These are phyloP conservation scores for Eilema caniola DNA, from an alignment of 2,888 invertebrate genomes.

Conservation along the genomic window DNA sequence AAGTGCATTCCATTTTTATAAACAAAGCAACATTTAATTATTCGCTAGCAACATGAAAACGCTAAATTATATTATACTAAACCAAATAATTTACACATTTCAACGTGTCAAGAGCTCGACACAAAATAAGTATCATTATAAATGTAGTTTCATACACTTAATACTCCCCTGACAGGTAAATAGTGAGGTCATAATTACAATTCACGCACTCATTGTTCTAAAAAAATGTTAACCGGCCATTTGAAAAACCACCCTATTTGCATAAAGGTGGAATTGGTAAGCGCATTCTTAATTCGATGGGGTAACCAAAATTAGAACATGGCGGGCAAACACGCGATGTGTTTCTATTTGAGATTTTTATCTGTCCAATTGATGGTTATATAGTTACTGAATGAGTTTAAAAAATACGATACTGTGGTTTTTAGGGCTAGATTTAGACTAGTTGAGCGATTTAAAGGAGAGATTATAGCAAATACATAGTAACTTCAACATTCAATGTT, in stretches of 20 bases:
- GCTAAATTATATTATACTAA: conserved; percentile 31
- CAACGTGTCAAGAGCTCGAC: conserved; percentile 42
- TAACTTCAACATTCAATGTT: not conserved
- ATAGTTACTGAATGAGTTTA: conserved; percentile 75
- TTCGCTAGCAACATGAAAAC: conserved; percentile 18
- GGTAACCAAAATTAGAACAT: conserved; percentile 71
- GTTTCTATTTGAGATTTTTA: conserved; percentile 76
- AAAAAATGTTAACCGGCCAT: conserved; percentile 50
- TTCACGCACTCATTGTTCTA: conserved; percentile 73
- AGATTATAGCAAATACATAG: not conserved
- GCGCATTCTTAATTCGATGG: conserved; percentile 50
- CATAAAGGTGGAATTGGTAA: conserved; percentile 34
- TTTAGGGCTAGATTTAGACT: conserved; percentile 49
- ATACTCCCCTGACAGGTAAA: conserved; percentile 71
- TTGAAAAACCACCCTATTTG: conserved; percentile 35
- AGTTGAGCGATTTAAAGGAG: conserved; percentile 20
- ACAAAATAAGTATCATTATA: conserved; percentile 53
- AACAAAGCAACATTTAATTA: conserved; percentile 10
- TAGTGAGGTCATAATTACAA: conserved; percentile 72
- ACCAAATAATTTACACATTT: conserved; percentile 45
- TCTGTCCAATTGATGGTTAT: conserved; percentile 83
- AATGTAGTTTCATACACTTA: conserved; percentile 54
- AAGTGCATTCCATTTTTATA: not conserved
- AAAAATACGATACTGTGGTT: conserved; percentile 68
- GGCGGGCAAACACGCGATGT: conserved; percentile 76